phyloP scores from a whole-genome alignment of 2,113 vertebrate species.

The Cardinalis cardinalis region DNA sequence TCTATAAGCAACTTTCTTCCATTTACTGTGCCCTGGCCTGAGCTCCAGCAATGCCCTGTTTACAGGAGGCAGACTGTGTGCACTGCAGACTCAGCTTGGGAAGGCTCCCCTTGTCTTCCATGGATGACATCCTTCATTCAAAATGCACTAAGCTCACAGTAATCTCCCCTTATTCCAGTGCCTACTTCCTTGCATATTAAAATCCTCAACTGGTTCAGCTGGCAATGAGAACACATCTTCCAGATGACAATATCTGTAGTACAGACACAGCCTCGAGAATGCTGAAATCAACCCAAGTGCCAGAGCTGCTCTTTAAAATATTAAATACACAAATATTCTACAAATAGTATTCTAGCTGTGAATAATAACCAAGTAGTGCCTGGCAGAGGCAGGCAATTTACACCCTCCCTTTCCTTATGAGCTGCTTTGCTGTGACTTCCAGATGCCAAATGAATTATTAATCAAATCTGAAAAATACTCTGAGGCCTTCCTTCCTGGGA shows the following conservation, averaged over 20 bases:
- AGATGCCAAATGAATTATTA: conserved; percentile 55
- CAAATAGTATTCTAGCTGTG: conserved; percentile 24
- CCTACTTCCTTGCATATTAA: not conserved
- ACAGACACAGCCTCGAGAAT: not conserved
- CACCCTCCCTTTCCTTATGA: conserved; percentile 21
- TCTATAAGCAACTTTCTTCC: not conserved
- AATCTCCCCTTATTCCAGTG: not conserved
- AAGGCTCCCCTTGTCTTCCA: not conserved
- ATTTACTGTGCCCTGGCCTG: not conserved
- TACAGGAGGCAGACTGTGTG: not conserved
- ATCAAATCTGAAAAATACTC: not conserved
- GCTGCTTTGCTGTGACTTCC: conserved; percentile 16
- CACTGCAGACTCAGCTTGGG: not conserved
- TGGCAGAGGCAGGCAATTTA: conserved; percentile 21
- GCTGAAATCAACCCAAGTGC: conserved; percentile 6
- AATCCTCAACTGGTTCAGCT: not conserved
- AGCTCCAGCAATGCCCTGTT: not conserved
- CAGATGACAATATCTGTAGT: not conserved
- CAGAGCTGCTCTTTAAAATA: conserved; percentile 33
- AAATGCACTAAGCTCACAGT: not conserved
- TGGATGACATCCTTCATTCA: not conserved
- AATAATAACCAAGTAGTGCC: conserved; percentile 6
- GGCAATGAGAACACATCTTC: not conserved
- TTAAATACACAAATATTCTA: conserved; percentile 55
- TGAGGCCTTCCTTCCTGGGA: not conserved